phyloP scores from a whole-genome alignment of 64 coral and sea anemone genomes.

The Dendronephthya gigantea region DNA sequence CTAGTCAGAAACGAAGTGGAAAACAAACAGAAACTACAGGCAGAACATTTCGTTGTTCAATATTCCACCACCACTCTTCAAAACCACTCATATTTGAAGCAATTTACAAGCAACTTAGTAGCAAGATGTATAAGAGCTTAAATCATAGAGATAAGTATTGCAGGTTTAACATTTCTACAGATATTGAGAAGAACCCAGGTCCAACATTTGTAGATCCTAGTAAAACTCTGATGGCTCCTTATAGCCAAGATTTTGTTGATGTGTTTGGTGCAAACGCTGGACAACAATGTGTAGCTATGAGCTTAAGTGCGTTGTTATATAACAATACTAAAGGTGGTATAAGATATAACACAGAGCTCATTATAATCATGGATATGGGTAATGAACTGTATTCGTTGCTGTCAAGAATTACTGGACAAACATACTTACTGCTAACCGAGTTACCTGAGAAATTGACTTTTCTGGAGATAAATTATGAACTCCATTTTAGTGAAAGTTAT shows the following conservation, averaged over 20 bases:
- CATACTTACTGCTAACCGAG: neutral
- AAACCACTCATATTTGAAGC: neutral
- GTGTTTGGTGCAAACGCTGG: neutral
- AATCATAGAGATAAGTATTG: neutral
- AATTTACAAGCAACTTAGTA: neutral
- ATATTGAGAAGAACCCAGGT: neutral
- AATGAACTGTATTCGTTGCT: neutral
- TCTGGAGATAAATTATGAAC: neutral
- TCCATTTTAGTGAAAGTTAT: conserved; percentile 3
- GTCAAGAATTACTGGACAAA: neutral
- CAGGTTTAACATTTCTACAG: neutral
- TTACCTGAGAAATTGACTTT: neutral
- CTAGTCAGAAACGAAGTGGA: too few relatives aligned
- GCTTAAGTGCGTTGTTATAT: neutral
- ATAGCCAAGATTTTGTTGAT: neutral
- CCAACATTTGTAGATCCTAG: neutral
- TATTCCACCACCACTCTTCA: too few relatives aligned
- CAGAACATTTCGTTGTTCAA: too few relatives aligned
- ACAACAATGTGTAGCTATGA: neutral
- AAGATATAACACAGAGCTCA: neutral
- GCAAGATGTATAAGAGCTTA: neutral
- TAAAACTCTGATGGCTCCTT: neutral
- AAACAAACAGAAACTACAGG: too few relatives aligned
- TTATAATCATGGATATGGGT: neutral
- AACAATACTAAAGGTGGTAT: neutral